Base-by-base conservation (phyloP, 2,888 invertebrate genomes). In the Caradrina kadenii region DNA sequence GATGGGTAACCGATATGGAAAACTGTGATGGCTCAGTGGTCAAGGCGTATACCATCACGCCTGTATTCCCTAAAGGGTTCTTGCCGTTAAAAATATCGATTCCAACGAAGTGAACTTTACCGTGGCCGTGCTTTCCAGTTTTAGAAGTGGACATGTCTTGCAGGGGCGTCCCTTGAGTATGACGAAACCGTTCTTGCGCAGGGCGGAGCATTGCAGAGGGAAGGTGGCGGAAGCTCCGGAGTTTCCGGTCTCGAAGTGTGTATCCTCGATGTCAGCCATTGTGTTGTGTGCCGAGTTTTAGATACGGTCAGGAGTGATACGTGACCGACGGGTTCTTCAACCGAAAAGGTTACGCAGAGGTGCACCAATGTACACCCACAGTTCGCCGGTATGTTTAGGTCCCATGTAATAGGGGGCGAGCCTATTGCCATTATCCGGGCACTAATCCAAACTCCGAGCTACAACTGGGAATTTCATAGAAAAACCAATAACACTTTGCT, bases 141-240 rank as follows among this genome's bases (percentile, higher is more conserved):
- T 99, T 99, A 61, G 99, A 99, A 88, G 99, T 99, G 85, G 99
- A 99, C 99, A 99, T 99, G 96, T 99, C 99, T 99, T 99, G 97
- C 99, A 99, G 76, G 99, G 99, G 91, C 99, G 98, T 81, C 98
- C 97, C 96, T 99, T 99, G 88, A 99, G 97, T 98, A 99, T 98
- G 86, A 99, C 99, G 93, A 98, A 99, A 89, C 99, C 99, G 96
- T 99, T 99, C 96, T 99, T 99, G 96, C 99, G 99, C 91, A 99
- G 97, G 91, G 99, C 26, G 26, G 26, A 26, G 26, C 26, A 4
- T 26, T 26, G 26, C 26, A 26, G 26, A 26, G 26, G 99, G 96
- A 97, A 99, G 86, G 99, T 99, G 86, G 98, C 97, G 61, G 99
- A 99, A 88, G 99, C 99, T 88, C 99, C 99, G 89, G 99, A 98